Evolutionary conservation across 2,888 invertebrate species (phyloP).

Genomic region (Penaeus monodon): DNA sequence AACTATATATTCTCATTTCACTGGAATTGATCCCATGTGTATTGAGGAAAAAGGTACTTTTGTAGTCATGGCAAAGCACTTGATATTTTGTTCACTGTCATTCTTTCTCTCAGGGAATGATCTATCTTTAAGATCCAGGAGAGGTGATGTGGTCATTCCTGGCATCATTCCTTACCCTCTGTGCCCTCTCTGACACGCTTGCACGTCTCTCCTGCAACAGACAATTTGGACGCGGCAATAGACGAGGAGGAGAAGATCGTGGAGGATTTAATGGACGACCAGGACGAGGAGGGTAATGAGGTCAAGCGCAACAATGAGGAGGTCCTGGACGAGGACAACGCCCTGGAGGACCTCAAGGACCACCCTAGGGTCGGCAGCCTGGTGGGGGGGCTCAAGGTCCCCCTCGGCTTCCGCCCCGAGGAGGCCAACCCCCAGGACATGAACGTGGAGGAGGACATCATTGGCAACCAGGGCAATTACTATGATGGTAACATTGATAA

Average conservation of each 20-base stretch:
- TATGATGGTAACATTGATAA: constrained; percentile 34
- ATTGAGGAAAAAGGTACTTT: too few species aligned
- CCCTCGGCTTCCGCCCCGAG: constrained; percentile 1
- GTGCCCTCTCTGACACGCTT: too few species aligned
- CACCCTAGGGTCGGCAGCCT: constrained; percentile 5
- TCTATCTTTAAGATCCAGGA: too few species aligned
- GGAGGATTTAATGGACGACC: constrained; percentile 40
- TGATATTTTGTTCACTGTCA: too few species aligned
- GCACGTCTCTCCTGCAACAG: constrained; percentile 4
- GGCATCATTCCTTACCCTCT: too few species aligned
- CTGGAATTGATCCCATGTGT: too few species aligned
- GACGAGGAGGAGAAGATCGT: constrained; percentile 39
- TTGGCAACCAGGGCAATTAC: constrained; percentile 32
- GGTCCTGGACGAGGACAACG: constrained; percentile 3
- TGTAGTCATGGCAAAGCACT: too few species aligned
- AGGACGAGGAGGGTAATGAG: constrained; percentile 40
- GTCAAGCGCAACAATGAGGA: constrained; percentile 18
- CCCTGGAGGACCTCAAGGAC: constrained; percentile 25
- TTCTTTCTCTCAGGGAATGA: too few species aligned
- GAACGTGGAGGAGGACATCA: constrained; percentile 28
- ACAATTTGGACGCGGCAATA: constrained; percentile 42
- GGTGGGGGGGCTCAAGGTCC: constrained; percentile 23
- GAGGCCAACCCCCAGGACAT: constrained; percentile 28
- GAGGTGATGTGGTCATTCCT: too few species aligned
- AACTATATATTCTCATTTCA: too few species aligned